These are phyloP conservation scores for Echinarachnius parma DNA, from an alignment of 53 echinoderm and acorn worm genomes.

Conservation along the genomic window DNA sequence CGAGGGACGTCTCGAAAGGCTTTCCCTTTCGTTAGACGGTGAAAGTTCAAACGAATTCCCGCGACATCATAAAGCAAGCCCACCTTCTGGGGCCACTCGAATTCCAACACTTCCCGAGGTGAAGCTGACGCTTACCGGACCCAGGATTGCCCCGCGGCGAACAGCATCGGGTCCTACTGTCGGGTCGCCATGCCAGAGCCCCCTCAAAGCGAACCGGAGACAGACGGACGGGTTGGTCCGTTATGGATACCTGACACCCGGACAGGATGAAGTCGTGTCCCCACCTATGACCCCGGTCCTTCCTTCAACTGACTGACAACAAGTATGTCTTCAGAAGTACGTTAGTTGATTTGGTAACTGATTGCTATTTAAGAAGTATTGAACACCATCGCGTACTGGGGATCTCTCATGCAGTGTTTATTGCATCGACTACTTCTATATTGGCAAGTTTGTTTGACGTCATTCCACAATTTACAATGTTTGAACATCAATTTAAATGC, in stretches of 20 bases:
- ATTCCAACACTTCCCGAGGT: constrained; percentile 24
- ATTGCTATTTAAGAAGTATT: too few relatives aligned
- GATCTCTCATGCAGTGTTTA: too few relatives aligned
- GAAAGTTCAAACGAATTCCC: not conserved
- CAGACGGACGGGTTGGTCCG: not conserved
- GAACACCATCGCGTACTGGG: too few relatives aligned
- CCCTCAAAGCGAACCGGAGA: not conserved
- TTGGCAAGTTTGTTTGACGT: too few relatives aligned
- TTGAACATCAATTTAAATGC: too few relatives aligned
- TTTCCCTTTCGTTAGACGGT: not conserved
- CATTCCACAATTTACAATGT: too few relatives aligned
- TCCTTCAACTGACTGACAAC: not conserved
- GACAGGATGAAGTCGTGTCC: constrained; percentile 18
- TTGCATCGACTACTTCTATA: too few relatives aligned
- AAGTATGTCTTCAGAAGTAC: too few relatives aligned
- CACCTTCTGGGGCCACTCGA: not conserved
- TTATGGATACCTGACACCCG: not conserved
- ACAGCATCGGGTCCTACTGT: not conserved
- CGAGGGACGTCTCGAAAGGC: not conserved
- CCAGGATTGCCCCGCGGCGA: not conserved
- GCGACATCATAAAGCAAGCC: not conserved
- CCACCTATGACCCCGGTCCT: constrained; percentile 8
- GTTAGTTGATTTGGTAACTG: too few relatives aligned
- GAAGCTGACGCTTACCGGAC: not conserved
- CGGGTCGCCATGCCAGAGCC: not conserved